A percentile compares a stretch with the other conserved stretches of the same genome.
These are phyloP conservation scores for Melospiza georgiana DNA, from an alignment of 2,113 vertebrate species.

Conservation along the genomic window DNA sequence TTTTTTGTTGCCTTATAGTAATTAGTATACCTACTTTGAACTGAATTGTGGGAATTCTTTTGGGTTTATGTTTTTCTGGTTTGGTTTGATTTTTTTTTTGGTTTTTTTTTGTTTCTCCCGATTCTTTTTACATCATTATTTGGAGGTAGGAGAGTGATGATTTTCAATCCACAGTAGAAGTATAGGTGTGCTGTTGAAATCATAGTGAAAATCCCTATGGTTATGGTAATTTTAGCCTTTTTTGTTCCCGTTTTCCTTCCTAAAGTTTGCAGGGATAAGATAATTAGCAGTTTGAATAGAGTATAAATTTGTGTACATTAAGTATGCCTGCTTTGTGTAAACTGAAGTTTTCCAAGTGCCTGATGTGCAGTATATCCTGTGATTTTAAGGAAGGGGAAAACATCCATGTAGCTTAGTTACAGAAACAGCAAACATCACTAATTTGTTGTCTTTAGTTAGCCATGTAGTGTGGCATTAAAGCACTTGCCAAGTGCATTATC, in stretches of 20 bases:
- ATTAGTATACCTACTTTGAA: not conserved
- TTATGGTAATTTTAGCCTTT: not conserved
- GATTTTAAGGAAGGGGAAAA: not conserved
- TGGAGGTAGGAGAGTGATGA: not conserved
- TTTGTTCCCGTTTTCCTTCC: not conserved
- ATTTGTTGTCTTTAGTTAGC: not conserved
- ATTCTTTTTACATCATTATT: not conserved
- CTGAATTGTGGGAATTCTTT: not conserved
- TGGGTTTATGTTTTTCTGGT: not conserved
- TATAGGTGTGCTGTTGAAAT: not conserved
- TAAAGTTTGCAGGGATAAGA: not conserved
- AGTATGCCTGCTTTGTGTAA: not conserved
- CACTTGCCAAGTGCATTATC: not conserved
- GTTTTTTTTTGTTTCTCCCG: too few relatives aligned
- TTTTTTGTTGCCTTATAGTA: not conserved
- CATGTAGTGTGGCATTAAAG: not conserved
- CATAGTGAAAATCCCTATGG: not conserved
- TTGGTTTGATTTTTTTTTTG: not conserved
- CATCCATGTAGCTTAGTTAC: not conserved
- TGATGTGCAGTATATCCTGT: not conserved
- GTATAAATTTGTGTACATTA: not conserved
- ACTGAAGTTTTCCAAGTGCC: conserved; percentile 5
- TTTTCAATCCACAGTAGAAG: not conserved
- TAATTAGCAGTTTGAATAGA: not conserved
- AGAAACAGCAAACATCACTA: conserved; percentile 14